Evolutionary conservation across 1,140 invertebrate genomes (phyloP), one percentile per base, ranked within the genome.

Genomic region (Popillia japonica): DNA sequence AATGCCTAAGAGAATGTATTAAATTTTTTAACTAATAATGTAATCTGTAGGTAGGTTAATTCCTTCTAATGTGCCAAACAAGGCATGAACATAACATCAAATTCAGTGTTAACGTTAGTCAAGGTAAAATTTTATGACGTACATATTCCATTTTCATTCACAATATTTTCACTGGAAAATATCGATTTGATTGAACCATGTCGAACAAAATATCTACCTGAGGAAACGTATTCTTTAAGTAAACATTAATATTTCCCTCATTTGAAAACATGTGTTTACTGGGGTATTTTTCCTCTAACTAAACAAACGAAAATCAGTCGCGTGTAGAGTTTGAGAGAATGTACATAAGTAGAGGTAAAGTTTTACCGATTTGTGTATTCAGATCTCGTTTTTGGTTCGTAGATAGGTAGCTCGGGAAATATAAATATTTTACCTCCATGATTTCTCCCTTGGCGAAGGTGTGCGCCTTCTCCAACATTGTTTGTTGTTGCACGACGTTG

Each of bases 371-470:
- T 73, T 73, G 72, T 73, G 72, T 73, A 73, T 73, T 73, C 72
- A 40, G 72, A 20, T 73, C 72, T 41, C 72, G 72, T 73, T 73
- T 73, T 41, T 17, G 72, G 64, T 48, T 48, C 44, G 11, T 73
- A n/a, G n/a, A n/a, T n/a, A 41, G n/a, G 40, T 20, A 41, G 23
- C 72, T 73, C 72, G 40, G 40, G 72, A 73, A 73, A 73, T 73
- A 73, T 73, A 73, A 73, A 73, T 73, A 73, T 73, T 73, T 73
- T 73, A 73, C 72, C 23, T 34, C 72, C 23, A 73, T 73, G 72
- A 73, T 73, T 73, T 73, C 72, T 34, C 72, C 72, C 72, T 20
- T 40, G 72, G 27, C 40, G 72, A 40, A 73, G 72, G 72, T 73
- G 72, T 73, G 40, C n/a, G n/a, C 20, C 72, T 73, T 73, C 23